phyloP scores from a whole-genome alignment of 2,797 vertebrate genomes.

The Arnoldichthys spilopterus region DNA sequence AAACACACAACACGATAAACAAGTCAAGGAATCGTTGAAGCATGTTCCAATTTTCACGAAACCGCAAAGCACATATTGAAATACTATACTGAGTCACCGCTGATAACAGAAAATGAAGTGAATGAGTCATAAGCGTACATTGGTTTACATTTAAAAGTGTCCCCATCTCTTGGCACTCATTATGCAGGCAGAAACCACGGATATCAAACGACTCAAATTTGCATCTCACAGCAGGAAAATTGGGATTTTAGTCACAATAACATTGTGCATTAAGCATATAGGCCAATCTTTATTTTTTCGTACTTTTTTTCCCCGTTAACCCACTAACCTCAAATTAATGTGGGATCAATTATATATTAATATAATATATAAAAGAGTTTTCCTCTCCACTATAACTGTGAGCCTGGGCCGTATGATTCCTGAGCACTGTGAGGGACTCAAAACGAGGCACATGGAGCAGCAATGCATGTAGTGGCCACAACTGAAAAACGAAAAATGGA shows the following conservation, averaged over 20 bases:
- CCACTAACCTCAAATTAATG: not conserved
- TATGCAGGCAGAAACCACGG: constrained; percentile 7
- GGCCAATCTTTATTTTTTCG: not conserved
- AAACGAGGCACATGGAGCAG: not conserved
- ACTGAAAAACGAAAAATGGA: constrained; percentile 19
- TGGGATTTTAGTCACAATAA: constrained; percentile 20
- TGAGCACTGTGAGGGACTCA: not conserved
- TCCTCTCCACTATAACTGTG: not conserved
- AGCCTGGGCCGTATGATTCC: not conserved
- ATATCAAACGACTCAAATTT: constrained; percentile 9
- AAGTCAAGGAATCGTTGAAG: not conserved
- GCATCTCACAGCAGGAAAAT: constrained; percentile 18
- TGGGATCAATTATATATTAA: not conserved
- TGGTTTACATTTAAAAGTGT: constrained; percentile 18
- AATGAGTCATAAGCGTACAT: constrained; percentile 4
- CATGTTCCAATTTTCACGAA: not conserved
- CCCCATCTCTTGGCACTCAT: constrained; percentile 23
- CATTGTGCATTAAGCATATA: constrained; percentile 1
- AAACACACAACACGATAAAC: constrained; percentile 57
- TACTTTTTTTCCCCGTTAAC: not conserved
- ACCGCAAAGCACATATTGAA: not conserved
- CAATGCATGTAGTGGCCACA: constrained; percentile 9
- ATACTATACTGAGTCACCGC: constrained; percentile 7
- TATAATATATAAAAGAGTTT: not conserved
- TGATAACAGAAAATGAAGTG: not conserved